Conservation (phyloP, 2,113 vertebrate species). For the Bagarius yarrelli region DNA sequence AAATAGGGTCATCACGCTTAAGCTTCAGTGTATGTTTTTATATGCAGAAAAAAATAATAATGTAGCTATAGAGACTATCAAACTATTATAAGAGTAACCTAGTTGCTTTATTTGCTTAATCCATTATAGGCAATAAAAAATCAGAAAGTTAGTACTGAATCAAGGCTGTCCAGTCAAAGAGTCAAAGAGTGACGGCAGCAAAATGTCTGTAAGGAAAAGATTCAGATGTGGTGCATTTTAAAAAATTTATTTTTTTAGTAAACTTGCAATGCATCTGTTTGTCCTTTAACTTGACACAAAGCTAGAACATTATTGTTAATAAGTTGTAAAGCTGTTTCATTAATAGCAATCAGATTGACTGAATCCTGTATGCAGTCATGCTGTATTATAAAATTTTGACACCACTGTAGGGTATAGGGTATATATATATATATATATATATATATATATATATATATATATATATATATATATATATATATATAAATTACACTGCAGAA, state of each 20-base stretch:
- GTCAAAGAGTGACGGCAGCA: background rate
- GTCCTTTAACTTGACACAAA: background rate
- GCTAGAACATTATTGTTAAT: background rate
- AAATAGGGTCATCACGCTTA: background rate
- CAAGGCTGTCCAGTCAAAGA: background rate
- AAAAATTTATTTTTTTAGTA: background rate
- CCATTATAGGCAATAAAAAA: background rate
- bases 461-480: no score
- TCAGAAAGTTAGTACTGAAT: background rate
- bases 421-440: no score
- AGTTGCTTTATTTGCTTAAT: no score
- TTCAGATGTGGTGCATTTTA: background rate
- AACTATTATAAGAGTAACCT: no score
- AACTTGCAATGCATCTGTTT: background rate
- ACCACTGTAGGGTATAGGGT: background rate
- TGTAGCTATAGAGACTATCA: no score
- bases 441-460: no score
- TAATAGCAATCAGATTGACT: background rate
- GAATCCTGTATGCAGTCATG: background rate
- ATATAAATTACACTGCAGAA: background rate
- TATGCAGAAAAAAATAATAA: background rate
- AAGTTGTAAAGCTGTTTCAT: background rate
- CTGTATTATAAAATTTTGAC: background rate
- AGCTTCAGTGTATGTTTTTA: background rate
- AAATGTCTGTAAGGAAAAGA: background rate